Percentiles rank a stretch among this genome's conserved stretches.
phyloP scores from a whole-genome alignment of 1,140 invertebrate species.

The Hirudo medicinalis region DNA sequence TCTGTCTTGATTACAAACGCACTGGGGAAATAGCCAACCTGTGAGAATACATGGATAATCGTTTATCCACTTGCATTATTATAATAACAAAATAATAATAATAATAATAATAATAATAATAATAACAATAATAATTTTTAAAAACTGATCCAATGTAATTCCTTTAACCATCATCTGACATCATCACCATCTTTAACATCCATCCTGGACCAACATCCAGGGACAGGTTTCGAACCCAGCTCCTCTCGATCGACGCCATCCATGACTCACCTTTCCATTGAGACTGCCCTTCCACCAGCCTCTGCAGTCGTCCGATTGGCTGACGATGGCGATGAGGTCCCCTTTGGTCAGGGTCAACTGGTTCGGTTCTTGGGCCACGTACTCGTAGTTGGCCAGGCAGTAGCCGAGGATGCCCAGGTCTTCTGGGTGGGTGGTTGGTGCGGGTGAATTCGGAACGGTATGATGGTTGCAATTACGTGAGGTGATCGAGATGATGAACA shows the following conservation, averaged over 20 bases:
- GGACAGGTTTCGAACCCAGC: not conserved
- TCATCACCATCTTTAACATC: not conserved
- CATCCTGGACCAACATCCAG: not conserved
- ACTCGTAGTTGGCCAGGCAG: slow-evolving; percentile 40
- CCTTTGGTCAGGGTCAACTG: slow-evolving; percentile 63
- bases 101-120: too few relatives aligned
- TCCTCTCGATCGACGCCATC: not conserved
- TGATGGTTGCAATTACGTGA: not conserved
- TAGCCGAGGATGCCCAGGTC: slow-evolving; percentile 26
- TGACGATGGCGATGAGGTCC: slow-evolving; percentile 60
- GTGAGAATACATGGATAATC: not conserved
- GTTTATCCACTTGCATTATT: not conserved
- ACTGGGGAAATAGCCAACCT: slow-evolving; percentile 18
- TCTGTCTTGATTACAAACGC: slow-evolving; percentile 12
- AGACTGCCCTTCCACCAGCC: slow-evolving; percentile 70
- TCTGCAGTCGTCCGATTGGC: slow-evolving; percentile 60
- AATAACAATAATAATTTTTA: not conserved
- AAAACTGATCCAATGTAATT: not conserved
- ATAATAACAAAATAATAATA: not conserved
- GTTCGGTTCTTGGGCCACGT: slow-evolving; percentile 50
- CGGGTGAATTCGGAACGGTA: too few relatives aligned
- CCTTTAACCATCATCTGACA: not conserved
- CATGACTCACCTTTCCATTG: slow-evolving; percentile 45
- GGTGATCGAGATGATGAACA: not conserved
- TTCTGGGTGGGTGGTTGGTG: not conserved